Percentiles rank a stretch among this genome's conserved stretches.
phyloP scores from a whole-genome alignment of 2,113 vertebrate genomes.

The Anarhynchus alexandrinus region DNA sequence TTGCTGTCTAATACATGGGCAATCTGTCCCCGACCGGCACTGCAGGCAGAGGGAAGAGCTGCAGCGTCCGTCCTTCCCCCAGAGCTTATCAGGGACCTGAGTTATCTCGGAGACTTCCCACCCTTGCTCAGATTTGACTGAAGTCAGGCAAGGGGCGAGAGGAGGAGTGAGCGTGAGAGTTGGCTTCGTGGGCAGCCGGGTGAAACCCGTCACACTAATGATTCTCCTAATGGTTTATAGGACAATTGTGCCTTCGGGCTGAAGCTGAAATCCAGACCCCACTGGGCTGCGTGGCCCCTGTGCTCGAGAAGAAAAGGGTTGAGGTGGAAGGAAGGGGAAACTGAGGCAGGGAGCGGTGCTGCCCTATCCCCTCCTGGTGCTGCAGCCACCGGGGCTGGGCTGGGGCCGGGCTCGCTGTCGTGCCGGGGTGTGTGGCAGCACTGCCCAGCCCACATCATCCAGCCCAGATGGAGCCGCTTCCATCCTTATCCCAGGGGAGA shows the following conservation, averaged over 20 bases:
- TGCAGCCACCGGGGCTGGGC: not conserved
- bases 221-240: not conserved
- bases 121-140: conserved; percentile 12
- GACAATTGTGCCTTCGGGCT: not conserved
- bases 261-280: not conserved
- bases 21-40: not conserved
- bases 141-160: conserved; percentile 17
- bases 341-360: not conserved
- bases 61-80: not conserved
- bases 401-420: not conserved
- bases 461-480: not conserved
- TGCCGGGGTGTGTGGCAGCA: fast-evolving
- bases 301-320: not conserved
- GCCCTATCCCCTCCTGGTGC: not conserved
- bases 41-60: not conserved
- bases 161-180: not conserved
- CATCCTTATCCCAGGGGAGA: not conserved
- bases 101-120: conserved; percentile 18
- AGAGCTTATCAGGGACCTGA: not conserved
- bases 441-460: not conserved
- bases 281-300: not conserved
- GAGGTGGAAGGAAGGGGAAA: not conserved
- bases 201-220: not conserved
- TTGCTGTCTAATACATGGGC: not conserved
- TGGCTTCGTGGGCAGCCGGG: not conserved